Conservation (phyloP, 2,888 invertebrate species). For the Cataglyphis rosenhaueri region DNA sequence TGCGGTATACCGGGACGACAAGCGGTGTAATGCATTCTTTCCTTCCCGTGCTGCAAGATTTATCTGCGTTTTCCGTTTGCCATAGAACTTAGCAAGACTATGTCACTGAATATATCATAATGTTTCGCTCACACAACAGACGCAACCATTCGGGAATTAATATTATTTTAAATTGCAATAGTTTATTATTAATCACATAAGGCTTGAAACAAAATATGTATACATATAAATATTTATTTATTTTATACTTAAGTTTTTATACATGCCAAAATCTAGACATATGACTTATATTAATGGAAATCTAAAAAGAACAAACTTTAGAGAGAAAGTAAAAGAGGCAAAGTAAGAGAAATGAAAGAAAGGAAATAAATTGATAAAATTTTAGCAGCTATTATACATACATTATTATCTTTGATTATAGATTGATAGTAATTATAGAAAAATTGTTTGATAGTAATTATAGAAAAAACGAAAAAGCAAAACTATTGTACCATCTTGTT, state of each 20-base stretch:
- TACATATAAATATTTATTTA: neutral
- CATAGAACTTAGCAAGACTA: constrained; percentile 36
- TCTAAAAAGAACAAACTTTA: neutral
- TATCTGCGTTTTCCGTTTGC: constrained; percentile 45
- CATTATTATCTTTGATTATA: neutral
- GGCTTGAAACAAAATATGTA: neutral
- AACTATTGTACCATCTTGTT: neutral
- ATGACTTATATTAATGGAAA: neutral
- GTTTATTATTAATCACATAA: neutral
- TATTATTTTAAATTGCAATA: constrained; percentile 14
- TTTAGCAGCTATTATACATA: no score
- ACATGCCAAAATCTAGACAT: neutral
- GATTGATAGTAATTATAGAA: neutral
- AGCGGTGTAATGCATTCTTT: constrained; percentile 49
- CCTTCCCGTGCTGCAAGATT: constrained; percentile 48
- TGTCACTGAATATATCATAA: constrained; percentile 34
- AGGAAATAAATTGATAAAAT: no score
- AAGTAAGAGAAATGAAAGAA: no score
- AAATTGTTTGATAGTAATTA: no score
- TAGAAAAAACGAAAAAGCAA: neutral
- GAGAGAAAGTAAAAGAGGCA: neutral
- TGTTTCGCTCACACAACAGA: neutral
- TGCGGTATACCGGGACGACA: constrained; percentile 21
- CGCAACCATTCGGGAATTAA: constrained; percentile 17
- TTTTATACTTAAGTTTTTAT: neutral